Percentiles rank a stretch among this genome's conserved stretches.
Evolutionary conservation across 1,140 invertebrate genomes (phyloP).

Genomic region (Pogonomyrmex barbatus): DNA sequence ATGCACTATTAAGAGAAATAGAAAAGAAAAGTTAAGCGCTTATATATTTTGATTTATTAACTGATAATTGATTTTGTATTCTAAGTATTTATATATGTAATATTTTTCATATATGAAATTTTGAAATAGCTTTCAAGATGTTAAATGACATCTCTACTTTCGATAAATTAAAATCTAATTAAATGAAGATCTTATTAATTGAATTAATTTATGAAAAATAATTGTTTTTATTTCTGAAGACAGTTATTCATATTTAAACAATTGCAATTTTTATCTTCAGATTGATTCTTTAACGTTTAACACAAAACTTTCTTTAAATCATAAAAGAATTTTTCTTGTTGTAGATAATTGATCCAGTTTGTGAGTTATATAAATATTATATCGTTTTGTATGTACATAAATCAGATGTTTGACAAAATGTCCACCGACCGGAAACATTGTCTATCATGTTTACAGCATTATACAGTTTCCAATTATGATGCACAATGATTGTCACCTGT

Average conservation of each 20-base stretch:
- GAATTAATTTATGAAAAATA: not conserved
- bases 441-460: not conserved
- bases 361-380: not conserved
- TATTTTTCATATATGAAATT: not conserved
- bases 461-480: constrained; percentile 3
- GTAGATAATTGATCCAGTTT: constrained; percentile 1
- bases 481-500: not conserved
- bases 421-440: not conserved
- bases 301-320: not conserved
- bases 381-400: not conserved
- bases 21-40: not conserved
- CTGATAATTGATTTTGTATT: not conserved
- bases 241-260: not conserved
- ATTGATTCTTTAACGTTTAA: constrained; percentile 1
- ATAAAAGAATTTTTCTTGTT: not conserved
- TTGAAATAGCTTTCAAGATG: not conserved
- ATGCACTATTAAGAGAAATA: not conserved
- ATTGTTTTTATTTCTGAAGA: not conserved
- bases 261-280: not conserved
- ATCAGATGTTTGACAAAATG: not conserved
- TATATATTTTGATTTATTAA: constrained; percentile 7
- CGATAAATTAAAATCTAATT: not conserved
- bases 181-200: not conserved
- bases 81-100: not conserved
- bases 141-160: not conserved